A percentile compares a stretch with the other conserved stretches of the same genome.
Evolutionary conservation across 2,113 vertebrate species (phyloP).

Genomic region (Aspidoscelis tigris): DNA sequence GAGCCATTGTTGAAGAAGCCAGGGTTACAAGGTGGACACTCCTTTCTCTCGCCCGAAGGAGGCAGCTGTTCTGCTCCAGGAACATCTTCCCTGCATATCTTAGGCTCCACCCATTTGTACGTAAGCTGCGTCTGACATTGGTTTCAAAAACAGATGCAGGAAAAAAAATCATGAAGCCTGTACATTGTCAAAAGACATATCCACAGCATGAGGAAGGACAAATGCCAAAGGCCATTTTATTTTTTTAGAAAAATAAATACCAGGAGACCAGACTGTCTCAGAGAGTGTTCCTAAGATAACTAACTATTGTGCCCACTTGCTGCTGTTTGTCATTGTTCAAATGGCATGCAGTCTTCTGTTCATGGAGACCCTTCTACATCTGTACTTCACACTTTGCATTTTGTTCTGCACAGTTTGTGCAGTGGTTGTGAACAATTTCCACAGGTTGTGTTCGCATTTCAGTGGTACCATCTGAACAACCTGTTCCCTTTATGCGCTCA

Average conservation of each 20-base stretch:
- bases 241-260: too few species aligned
- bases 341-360: too few species aligned
- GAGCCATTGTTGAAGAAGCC: slow-evolving; percentile 94
- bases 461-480: too few species aligned
- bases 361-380: too few species aligned
- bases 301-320: neutral
- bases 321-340: neutral
- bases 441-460: too few species aligned
- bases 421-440: too few species aligned
- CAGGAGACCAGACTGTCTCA: neutral
- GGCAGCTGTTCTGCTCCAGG: slow-evolving; percentile 81
- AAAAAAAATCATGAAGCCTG: slow-evolving; percentile 21
- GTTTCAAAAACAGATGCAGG: neutral
- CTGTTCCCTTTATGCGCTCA: too few species aligned
- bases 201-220: too few species aligned
- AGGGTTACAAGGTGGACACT: slow-evolving; percentile 97
- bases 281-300: neutral
- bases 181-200: too few species aligned
- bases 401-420: too few species aligned
- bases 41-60: slow-evolving; percentile 87
- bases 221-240: too few species aligned
- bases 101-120: slow-evolving; percentile 95
- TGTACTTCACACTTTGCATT: too few species aligned
- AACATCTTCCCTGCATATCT: slow-evolving; percentile 90
- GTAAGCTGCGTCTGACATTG: slow-evolving; percentile 88